Evolutionary conservation across 2,888 invertebrate genomes (phyloP), one percentile per base, ranked within the genome.

Genomic region (Nysson spinosus): DNA sequence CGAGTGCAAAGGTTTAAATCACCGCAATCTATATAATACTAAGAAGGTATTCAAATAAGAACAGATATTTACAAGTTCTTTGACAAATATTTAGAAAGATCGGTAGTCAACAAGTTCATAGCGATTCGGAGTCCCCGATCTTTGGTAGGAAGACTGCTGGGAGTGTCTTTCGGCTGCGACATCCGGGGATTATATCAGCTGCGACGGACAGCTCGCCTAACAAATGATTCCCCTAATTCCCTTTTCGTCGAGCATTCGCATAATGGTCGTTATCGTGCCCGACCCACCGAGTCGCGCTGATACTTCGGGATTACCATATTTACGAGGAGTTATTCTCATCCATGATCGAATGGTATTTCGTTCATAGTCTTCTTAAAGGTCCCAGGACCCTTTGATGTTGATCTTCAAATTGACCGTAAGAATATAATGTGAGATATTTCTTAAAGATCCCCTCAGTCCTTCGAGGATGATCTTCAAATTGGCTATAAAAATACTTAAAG

Each of bases 151-250:
- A 20, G 56, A 49, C 68, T 28, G 64, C 52, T 51, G 62, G 62
- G 65, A 63, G 57, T 52, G 65, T 60, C 68, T 68, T 68, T 44
- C 60, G 62, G 62, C 64, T 57, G 42, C 62, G 62, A 57, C 54
- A 68, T 72, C 72, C 77, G 66, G 75, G 75, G 75, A 80, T 78
- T 79, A 75, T 79, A 83, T 84, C 83, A 84, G 83, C 85, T 86
- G 85, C 82, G 80, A 82, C 81, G 79, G 85, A 85, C 85, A 84
- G 83, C 80, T 81, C 78, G 80, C 75, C 82, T 86, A 84, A 86
- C 83, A 85, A 85, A 86, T 82, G 85, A 85, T 83, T 84, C 81
- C 81, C 80, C 84, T 85, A 83, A 84, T 85, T 84, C 84, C 80
- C 82, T 83, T 82, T 83, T 83, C 83, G 82, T 83, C 80, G 79